phyloP scores from a whole-genome alignment of 2,888 invertebrate species.

The Parapristionchus giblindavisi region DNA sequence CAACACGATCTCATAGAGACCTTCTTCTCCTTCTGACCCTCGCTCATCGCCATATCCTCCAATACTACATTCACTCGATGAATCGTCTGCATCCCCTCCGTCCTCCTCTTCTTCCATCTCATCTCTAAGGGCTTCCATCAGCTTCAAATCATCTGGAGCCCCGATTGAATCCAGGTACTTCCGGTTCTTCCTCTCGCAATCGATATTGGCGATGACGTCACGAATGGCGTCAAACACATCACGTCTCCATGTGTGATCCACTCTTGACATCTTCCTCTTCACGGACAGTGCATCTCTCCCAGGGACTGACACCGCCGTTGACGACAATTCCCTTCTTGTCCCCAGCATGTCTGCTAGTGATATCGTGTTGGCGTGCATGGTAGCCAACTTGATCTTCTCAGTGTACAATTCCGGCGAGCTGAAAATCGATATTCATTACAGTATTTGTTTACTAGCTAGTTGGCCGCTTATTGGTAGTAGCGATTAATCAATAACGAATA shows the following conservation, averaged over 20 bases:
- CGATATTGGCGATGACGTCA: background rate
- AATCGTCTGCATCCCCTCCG: too few relatives aligned
- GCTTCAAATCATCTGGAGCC: background rate
- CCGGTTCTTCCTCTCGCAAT: background rate
- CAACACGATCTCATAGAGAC: background rate
- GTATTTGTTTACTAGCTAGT: background rate
- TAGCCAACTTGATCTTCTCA: conserved; percentile 1
- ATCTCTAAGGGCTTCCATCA: background rate
- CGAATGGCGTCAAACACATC: background rate
- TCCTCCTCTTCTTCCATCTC: background rate
- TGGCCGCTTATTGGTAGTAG: background rate
- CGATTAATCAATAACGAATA: background rate
- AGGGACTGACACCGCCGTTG: background rate
- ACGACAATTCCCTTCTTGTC: background rate
- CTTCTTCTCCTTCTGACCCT: background rate
- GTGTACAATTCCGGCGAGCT: background rate
- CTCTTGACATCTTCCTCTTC: conserved; percentile 2
- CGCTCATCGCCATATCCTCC: too few relatives aligned
- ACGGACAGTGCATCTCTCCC: background rate
- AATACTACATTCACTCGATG: too few relatives aligned
- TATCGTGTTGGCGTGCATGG: background rate
- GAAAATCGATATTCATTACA: background rate
- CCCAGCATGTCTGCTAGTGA: background rate
- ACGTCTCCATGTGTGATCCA: background rate
- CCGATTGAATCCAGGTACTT: background rate